phyloP scores from a whole-genome alignment of 2,888 invertebrate species.

The Lathronympha strigana region DNA sequence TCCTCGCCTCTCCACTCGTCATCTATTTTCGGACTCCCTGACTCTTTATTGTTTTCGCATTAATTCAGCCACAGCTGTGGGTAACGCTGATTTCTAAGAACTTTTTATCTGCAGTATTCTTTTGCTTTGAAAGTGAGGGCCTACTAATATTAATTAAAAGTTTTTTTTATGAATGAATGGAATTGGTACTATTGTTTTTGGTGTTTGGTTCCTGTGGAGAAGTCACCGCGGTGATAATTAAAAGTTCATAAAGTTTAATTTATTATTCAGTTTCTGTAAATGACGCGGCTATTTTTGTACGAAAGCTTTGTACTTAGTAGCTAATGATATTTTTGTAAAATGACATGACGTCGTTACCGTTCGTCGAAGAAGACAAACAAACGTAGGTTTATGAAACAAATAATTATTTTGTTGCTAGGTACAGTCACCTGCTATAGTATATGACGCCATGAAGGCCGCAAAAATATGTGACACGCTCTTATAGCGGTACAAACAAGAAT shows the following conservation, averaged over 20 bases:
- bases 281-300: conserved; percentile 59
- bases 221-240: conserved; percentile 75
- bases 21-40: conserved; percentile 72
- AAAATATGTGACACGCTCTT: too few relatives aligned
- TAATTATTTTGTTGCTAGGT: too few relatives aligned
- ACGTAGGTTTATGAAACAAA: too few relatives aligned
- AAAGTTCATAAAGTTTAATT: conserved; percentile 66
- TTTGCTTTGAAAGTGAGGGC: conserved; percentile 79
- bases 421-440: too few relatives aligned
- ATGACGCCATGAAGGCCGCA: too few relatives aligned
- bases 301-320: conserved; percentile 40
- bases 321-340: conserved; percentile 9
- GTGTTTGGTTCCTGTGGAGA: conserved; percentile 73
- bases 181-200: conserved; percentile 78
- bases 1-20: conserved; percentile 53
- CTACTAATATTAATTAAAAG: conserved; percentile 85
- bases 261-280: conserved; percentile 72
- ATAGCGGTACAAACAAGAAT: too few relatives aligned
- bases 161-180: conserved; percentile 82
- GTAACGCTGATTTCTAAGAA: conserved; percentile 80
- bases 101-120: conserved; percentile 81
- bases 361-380: not conserved
- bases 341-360: conserved; percentile 19
- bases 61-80: conserved; percentile 81
- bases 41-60: conserved; percentile 82